Evolutionary conservation across 2,888 invertebrate genomes (phyloP), one percentile per base, ranked within the genome.

Genomic region (Cataglyphis cursor): DNA sequence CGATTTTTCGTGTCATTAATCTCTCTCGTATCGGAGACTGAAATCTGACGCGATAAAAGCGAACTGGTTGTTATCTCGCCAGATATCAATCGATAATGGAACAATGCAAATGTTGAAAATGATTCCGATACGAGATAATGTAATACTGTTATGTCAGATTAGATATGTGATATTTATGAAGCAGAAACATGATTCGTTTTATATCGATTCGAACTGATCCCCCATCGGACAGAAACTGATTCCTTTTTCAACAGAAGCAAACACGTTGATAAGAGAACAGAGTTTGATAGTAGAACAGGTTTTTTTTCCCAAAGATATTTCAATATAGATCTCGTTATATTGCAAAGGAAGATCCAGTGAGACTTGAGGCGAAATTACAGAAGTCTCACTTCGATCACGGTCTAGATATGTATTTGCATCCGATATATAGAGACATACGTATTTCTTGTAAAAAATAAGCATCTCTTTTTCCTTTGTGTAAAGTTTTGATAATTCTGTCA

Each of bases 361-460:
- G 44, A 62, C 74, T 65, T 65, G 38, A 24, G 51, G 28, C n/a
- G 35, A 48, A 65, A 76, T 75, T 64, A 51, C 75, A 44, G n/a
- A 51, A 51, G 9, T 62, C 44, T 38, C 18, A 18, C 66, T n/a
- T 64, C 65, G 24, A 62, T 62, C 57, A 44, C 38, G 15, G 44
- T 62, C 48, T 21, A 44, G 6, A n/a, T 44, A 44, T 31, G 6
- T 21, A 48, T 35, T 64, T 62, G 48, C 38, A 21, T 72, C 18
- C 38, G 24, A 21, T 28, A 28, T 59, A 59, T 28, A 12, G 1
- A n/a, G 48, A 28, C 12, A 21, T 38, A n/a, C 44, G 1, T 44
- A 44, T 44, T 44, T 44, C 5, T 44, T 15, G 6, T 35, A 44
- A 44, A 44, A 15, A 44, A 51, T 51, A 8, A 51, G 48, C 48